phyloP scores from a whole-genome alignment of 2,888 invertebrate genomes.

The Lithophane ornitopus region DNA sequence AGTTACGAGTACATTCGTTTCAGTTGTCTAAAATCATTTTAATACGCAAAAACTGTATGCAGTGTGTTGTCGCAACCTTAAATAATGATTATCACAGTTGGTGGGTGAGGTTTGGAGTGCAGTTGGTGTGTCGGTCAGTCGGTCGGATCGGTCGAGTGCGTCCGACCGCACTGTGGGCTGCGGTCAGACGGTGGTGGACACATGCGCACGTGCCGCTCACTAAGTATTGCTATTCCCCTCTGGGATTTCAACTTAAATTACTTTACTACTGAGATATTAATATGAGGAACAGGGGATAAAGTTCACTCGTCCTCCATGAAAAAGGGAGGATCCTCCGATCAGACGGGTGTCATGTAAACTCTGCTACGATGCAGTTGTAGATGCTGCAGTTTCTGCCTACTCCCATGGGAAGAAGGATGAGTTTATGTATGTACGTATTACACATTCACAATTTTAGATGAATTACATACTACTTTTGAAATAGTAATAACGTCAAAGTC shows the following conservation, averaged over 20 bases:
- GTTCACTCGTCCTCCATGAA: too few species aligned
- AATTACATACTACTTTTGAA: not conserved
- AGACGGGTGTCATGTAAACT: too few species aligned
- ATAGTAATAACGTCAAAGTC: not conserved
- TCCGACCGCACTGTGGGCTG: conserved; percentile 6
- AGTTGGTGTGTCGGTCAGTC: conserved; percentile 20
- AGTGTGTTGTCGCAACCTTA: too few species aligned
- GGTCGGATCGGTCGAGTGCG: conserved; percentile 10
- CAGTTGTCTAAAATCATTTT: not conserved
- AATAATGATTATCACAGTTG: conserved; percentile 11
- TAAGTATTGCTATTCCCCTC: too few species aligned
- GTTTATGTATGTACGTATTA: not conserved
- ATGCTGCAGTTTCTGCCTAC: not conserved
- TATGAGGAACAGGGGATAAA: too few species aligned
- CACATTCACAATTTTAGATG: not conserved
- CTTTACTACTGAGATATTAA: too few species aligned
- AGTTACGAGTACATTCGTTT: not conserved
- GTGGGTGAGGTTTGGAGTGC: not conserved
- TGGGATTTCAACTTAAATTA: too few species aligned
- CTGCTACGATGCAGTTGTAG: too few species aligned
- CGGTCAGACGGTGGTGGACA: not conserved
- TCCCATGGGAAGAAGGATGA: not conserved
- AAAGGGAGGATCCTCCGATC: too few species aligned
- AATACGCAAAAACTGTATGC: not conserved
- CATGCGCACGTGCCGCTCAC: not conserved